Evolutionary conservation across 2,113 vertebrate genomes (phyloP).

Genomic region (Corvus cornix): DNA sequence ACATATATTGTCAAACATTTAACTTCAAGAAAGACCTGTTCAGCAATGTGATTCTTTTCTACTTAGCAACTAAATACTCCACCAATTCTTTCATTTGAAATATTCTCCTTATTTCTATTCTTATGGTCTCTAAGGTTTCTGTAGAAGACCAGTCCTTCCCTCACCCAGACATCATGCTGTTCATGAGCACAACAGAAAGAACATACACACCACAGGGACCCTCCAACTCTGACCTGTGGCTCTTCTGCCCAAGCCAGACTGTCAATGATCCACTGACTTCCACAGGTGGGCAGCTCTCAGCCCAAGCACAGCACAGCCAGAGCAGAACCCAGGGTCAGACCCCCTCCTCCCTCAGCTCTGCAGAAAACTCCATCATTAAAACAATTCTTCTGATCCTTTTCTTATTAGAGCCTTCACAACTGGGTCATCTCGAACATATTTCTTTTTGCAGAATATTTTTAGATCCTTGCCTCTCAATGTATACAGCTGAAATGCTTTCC

Average conservation of each 20-base stretch:
- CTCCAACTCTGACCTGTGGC: background rate
- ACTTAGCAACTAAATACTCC: background rate
- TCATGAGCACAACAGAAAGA: background rate
- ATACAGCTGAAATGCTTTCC: background rate
- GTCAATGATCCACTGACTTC: background rate
- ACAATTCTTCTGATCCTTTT: background rate
- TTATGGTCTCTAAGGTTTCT: background rate
- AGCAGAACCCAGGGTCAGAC: background rate
- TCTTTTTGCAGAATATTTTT: background rate
- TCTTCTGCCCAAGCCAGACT: background rate
- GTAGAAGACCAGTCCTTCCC: background rate
- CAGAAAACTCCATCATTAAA: background rate
- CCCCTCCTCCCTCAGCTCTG: background rate
- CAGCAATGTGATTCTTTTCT: background rate
- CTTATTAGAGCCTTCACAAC: background rate
- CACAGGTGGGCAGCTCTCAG: background rate
- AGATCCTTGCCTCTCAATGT: background rate
- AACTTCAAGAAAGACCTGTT: background rate
- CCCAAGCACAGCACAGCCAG: background rate
- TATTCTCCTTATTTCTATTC: background rate
- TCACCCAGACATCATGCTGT: accelerated
- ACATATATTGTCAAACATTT: background rate
- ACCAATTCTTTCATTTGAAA: background rate
- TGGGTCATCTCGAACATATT: background rate
- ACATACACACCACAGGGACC: background rate